Conservation (phyloP, 2,113 vertebrate genomes). For the Glaucomys volans region DNA sequence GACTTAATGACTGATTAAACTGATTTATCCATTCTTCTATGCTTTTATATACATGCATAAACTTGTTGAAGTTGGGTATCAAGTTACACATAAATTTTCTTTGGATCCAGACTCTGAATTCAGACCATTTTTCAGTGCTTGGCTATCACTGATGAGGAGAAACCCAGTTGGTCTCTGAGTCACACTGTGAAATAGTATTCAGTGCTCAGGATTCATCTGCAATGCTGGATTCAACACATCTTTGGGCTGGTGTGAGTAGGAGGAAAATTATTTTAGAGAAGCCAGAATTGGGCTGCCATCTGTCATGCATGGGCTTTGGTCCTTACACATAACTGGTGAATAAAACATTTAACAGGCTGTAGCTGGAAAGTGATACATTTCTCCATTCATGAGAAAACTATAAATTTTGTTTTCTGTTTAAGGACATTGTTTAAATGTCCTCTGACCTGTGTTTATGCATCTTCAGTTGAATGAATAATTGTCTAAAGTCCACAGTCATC, state of each 20-base stretch:
- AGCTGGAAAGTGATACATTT: conserved; percentile 57
- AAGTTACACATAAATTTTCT: conserved; percentile 44
- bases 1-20: conserved; percentile 3
- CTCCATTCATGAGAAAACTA: conserved; percentile 82
- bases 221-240: conserved; percentile 73
- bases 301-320: conserved; percentile 75
- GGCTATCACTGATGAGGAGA: conserved; percentile 73
- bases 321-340: conserved; percentile 67
- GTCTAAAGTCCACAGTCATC: conserved; percentile 45
- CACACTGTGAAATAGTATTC: conserved; percentile 76
- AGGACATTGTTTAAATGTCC: conserved; percentile 26
- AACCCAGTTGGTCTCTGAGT: conserved; percentile 81
- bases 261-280: conserved; percentile 78
- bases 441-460: conserved; percentile 2
- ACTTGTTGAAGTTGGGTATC: conserved; percentile 11
- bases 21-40: neutral
- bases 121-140: conserved; percentile 78
- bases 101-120: conserved; percentile 80
- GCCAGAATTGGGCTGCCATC: conserved; percentile 81
- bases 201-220: conserved; percentile 74
- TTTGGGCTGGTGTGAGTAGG: conserved; percentile 80
- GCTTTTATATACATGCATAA: conserved; percentile 1
- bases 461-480: neutral
- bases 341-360: conserved; percentile 39
- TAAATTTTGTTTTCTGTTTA: conserved; percentile 7